A percentile compares a stretch with the other conserved stretches of the same genome.
Conservation (phyloP, 2,888 invertebrate species). For the Apotomis betuletana region DNA sequence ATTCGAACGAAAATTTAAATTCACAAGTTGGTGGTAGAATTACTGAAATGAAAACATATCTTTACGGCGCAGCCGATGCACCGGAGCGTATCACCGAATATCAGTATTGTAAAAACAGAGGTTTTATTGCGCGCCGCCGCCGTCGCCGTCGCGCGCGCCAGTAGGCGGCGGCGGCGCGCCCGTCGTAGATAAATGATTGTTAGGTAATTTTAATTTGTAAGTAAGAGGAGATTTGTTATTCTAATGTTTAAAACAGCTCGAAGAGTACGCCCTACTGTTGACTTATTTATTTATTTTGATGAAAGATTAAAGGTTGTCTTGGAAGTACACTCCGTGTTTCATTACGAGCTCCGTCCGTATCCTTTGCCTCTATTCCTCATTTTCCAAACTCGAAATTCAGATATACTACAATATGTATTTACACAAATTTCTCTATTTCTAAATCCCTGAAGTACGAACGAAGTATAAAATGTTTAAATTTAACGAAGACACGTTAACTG, state of each 20-base stretch:
- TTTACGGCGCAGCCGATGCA: conserved; percentile 16
- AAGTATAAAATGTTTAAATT: too few relatives aligned
- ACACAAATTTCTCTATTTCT: not conserved
- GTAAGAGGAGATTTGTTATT: conserved; percentile 75
- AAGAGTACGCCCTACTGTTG: conserved; percentile 82
- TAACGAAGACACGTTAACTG: too few relatives aligned
- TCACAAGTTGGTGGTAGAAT: conserved; percentile 23
- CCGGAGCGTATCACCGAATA: conserved; percentile 26
- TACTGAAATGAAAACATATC: conserved; percentile 34
- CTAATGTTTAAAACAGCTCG: conserved; percentile 75
- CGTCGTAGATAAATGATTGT: conserved; percentile 61
- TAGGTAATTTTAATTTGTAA: conserved; percentile 65
- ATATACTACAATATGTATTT: not conserved
- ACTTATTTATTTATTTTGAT: conserved; percentile 76
- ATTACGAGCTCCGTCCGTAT: conserved; percentile 44
- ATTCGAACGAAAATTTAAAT: conserved; percentile 25
- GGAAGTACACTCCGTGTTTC: conserved; percentile 62
- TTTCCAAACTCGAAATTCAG: not conserved
- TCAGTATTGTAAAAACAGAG: conserved; percentile 40
- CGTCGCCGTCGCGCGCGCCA: conserved; percentile 47
- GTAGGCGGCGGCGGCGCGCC: conserved; percentile 64
- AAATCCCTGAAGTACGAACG: not conserved
- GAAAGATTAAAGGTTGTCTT: conserved; percentile 81
- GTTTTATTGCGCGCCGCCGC: conserved; percentile 46
- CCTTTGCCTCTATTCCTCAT: conserved; percentile 9